phyloP scores from a whole-genome alignment of 2,888 invertebrate species.

The Oscheius sp. region DNA sequence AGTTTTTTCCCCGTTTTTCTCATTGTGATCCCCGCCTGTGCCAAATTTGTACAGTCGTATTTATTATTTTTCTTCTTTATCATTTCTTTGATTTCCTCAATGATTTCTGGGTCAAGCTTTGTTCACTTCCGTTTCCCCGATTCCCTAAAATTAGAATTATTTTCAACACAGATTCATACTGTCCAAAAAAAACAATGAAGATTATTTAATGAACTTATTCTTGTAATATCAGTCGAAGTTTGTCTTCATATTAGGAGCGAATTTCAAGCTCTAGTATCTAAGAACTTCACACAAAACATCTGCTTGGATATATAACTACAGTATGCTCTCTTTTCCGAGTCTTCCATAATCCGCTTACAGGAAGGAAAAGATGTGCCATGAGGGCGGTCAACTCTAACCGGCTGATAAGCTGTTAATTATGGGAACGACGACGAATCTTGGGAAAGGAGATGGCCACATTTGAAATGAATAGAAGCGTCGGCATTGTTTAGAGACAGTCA shows the following conservation, averaged over 20 bases:
- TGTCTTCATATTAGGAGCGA: too few relatives aligned
- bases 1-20: neutral
- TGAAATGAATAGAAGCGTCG: neutral
- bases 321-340: too few relatives aligned
- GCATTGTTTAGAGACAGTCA: too few relatives aligned
- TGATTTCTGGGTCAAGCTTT: constrained; percentile 27
- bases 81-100: constrained; percentile 24
- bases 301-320: too few relatives aligned
- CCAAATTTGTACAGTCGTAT: constrained; percentile 29
- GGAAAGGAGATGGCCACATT: too few relatives aligned
- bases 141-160: neutral
- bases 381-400: neutral
- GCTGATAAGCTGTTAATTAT: neutral
- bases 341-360: too few relatives aligned
- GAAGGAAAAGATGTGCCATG: too few relatives aligned
- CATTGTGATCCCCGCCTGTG: constrained; percentile 25
- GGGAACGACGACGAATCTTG: neutral
- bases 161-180: neutral
- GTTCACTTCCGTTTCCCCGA: constrained; percentile 17
- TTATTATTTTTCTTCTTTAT: constrained; percentile 27
- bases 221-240: too few relatives aligned
- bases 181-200: constrained; percentile 5
- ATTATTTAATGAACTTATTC: constrained; percentile 18
- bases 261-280: too few relatives aligned
- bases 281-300: too few relatives aligned